Conservation (phyloP, 2,888 invertebrate species). For the Dicycla oo region DNA sequence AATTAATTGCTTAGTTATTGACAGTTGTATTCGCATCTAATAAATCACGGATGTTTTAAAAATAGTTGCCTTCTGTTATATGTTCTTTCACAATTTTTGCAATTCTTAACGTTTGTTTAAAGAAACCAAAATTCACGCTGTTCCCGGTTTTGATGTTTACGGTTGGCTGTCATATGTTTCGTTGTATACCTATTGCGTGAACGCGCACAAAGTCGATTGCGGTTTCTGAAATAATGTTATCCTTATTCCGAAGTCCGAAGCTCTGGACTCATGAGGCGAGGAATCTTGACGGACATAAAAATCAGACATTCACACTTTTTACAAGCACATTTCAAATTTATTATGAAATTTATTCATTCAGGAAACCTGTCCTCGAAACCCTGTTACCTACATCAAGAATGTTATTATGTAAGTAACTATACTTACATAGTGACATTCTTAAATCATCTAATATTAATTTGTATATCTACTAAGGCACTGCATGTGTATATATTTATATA, state of each 20-base stretch:
- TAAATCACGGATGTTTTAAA: constrained; percentile 23
- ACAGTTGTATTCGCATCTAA: constrained; percentile 10
- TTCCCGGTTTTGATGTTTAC: constrained; percentile 46
- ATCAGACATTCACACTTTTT: constrained; percentile 70
- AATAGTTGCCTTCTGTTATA: constrained; percentile 36
- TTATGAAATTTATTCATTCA: constrained; percentile 48
- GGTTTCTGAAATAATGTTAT: constrained; percentile 42
- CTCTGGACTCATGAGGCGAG: neutral
- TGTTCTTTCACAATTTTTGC: constrained; percentile 39
- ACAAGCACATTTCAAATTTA: constrained; percentile 36
- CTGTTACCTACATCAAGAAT: too few species aligned
- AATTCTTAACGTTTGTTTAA: constrained; percentile 38
- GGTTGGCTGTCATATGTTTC: constrained; percentile 39
- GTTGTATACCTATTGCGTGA: constrained; percentile 55
- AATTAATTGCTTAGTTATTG: constrained; percentile 10
- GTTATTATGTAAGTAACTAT: constrained; percentile 16
- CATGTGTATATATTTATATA: too few species aligned
- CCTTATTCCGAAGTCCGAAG: constrained; percentile 3
- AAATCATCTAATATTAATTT: neutral
- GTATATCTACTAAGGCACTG: too few species aligned
- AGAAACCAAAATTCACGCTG: constrained; percentile 23
- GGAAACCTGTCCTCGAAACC: constrained; percentile 52
- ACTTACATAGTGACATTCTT: neutral
- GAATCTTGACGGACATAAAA: constrained; percentile 47
- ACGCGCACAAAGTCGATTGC: constrained; percentile 31